Evolutionary conservation across 2,113 vertebrate species (phyloP).

Genomic region (Vombatus ursinus): DNA sequence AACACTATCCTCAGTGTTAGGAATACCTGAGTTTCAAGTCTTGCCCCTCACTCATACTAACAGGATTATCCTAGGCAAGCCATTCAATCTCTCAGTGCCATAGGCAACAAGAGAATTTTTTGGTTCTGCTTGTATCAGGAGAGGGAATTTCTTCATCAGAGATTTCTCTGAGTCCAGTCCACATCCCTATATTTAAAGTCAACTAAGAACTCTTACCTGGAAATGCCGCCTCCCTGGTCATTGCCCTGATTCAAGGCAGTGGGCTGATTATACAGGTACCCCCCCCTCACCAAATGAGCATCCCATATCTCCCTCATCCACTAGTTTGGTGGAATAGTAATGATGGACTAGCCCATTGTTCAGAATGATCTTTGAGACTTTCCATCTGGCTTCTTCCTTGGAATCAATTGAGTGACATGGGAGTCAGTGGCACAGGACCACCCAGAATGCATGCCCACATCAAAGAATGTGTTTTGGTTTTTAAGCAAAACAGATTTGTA

Average conservation of each 20-base stretch:
- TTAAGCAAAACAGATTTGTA: not conserved
- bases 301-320: not conserved
- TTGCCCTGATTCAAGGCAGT: not conserved
- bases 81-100: not conserved
- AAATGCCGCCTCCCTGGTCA: not conserved
- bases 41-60: not conserved
- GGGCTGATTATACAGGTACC: not conserved
- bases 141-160: not conserved
- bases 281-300: not conserved
- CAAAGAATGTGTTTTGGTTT: not conserved
- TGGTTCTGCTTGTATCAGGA: not conserved
- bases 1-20: not conserved
- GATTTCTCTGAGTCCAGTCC: not conserved
- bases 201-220: not conserved
- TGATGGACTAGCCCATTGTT: not conserved
- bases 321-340: not conserved
- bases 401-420: not conserved
- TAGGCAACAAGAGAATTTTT: not conserved
- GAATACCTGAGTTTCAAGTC: not conserved
- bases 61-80: not conserved
- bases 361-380: not conserved
- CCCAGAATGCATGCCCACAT: not conserved
- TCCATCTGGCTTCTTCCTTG: not conserved
- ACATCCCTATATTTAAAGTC: not conserved
- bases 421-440: not conserved